phyloP scores from a whole-genome alignment of 2,113 vertebrate genomes.

The Leuciscus idus region DNA sequence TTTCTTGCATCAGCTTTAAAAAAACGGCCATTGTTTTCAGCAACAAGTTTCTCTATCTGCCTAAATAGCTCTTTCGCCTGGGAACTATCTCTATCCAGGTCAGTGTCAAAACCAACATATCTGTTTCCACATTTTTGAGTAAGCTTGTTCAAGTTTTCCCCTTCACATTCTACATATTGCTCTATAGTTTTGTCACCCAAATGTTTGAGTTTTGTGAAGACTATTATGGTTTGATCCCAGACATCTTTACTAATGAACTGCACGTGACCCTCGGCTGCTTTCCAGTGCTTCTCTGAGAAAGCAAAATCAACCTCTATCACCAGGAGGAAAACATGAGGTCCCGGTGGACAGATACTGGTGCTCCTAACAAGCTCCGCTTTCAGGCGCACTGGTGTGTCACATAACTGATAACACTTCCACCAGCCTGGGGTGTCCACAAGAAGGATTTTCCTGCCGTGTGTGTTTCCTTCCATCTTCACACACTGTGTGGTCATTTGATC shows the following conservation, averaged over 20 bases:
- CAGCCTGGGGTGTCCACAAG: background rate
- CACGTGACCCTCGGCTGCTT: background rate
- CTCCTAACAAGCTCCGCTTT: background rate
- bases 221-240: background rate
- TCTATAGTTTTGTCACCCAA: background rate
- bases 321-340: background rate
- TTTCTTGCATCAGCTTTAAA: background rate
- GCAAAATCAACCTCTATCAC: background rate
- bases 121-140: slow-evolving; percentile 9
- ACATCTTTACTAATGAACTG: background rate
- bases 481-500: background rate
- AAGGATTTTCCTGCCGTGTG: background rate
- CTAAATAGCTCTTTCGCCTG: background rate
- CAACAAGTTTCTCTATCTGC: background rate
- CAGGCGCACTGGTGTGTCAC: background rate
- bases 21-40: background rate
- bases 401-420: background rate
- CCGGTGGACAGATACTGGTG: background rate
- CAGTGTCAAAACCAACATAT: background rate
- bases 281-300: background rate
- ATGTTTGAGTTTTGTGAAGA: background rate
- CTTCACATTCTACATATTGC: background rate
- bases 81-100: background rate
- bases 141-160: background rate
- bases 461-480: background rate